These are phyloP conservation scores for Tiliacea citrago DNA, from an alignment of 2,888 invertebrate genomes.

Conservation along the genomic window DNA sequence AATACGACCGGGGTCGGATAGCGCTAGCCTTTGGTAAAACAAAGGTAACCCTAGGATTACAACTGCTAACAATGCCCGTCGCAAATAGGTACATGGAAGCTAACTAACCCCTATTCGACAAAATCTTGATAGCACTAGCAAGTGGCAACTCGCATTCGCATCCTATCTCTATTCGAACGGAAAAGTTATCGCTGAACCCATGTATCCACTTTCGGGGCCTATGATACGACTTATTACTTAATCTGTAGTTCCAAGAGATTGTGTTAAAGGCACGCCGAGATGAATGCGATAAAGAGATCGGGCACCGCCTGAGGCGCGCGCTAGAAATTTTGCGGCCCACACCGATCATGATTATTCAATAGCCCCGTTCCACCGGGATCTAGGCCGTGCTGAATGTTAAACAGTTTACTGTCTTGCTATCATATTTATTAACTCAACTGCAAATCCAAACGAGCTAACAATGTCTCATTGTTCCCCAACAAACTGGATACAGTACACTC, in stretches of 20 bases:
- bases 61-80: slow-evolving; percentile 21
- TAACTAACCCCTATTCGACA: slow-evolving; percentile 2
- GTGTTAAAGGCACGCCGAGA: slow-evolving; percentile 49
- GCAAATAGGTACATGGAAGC: slow-evolving; percentile 8
- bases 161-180: slow-evolving; percentile 18
- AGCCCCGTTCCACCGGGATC: slow-evolving; percentile 80
- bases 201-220: slow-evolving; percentile 9
- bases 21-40: slow-evolving; percentile 27
- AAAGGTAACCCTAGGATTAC: slow-evolving; percentile 44
- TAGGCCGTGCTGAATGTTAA: slow-evolving; percentile 84
- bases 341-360: slow-evolving; percentile 88
- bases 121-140: slow-evolving; percentile 19
- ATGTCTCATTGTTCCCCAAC: slow-evolving; percentile 33
- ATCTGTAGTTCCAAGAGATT: slow-evolving; percentile 46
- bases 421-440: slow-evolving; percentile 67
- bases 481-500: slow-evolving; percentile 31
- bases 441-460: slow-evolving; percentile 59
- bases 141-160: slow-evolving; percentile 3
- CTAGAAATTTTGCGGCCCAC: slow-evolving; percentile 81
- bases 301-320: slow-evolving; percentile 66
- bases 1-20: slow-evolving; percentile 18
- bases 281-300: slow-evolving; percentile 71
- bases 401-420: slow-evolving; percentile 75
- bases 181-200: slow-evolving; percentile 10
- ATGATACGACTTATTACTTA: slow-evolving; percentile 44